phyloP scores from a whole-genome alignment of 2,797 vertebrate genomes.

The Pelochelys cantorii region DNA sequence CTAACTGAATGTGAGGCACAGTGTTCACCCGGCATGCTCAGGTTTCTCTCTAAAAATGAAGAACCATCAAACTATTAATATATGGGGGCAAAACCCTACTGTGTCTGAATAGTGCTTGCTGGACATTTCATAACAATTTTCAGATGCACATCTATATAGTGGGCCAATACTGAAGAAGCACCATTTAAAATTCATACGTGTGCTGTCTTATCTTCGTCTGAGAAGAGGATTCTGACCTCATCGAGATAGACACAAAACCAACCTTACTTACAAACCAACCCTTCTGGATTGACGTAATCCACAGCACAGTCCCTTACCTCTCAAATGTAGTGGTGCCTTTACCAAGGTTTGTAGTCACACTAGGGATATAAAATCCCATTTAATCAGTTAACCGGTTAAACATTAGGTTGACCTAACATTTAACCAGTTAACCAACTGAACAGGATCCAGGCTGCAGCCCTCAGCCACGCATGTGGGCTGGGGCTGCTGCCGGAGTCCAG shows the following conservation, averaged over 20 bases:
- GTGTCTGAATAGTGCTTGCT: background rate
- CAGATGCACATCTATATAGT: background rate
- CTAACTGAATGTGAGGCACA: background rate
- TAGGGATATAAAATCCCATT: no score
- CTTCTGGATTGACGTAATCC: background rate
- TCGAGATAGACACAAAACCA: background rate
- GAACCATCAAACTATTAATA: constrained; percentile 6
- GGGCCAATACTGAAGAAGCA: constrained; percentile 1
- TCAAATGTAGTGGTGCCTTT: background rate
- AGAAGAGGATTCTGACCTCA: background rate
- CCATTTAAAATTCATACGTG: constrained; percentile 7
- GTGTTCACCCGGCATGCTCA: background rate
- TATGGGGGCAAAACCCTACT: background rate
- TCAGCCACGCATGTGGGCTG: no score
- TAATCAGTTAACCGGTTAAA: no score
- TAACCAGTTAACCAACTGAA: no score
- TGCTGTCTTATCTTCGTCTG: constrained; percentile 27
- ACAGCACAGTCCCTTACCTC: background rate
- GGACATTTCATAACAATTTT: constrained; percentile 7
- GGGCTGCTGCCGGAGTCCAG: no score
- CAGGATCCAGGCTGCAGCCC: no score
- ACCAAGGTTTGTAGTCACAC: background rate
- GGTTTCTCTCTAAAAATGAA: constrained; percentile 3
- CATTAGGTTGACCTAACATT: no score
- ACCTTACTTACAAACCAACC: background rate